phyloP scores from a whole-genome alignment of 2,113 vertebrate species.

The Ranitomeya imitator region DNA sequence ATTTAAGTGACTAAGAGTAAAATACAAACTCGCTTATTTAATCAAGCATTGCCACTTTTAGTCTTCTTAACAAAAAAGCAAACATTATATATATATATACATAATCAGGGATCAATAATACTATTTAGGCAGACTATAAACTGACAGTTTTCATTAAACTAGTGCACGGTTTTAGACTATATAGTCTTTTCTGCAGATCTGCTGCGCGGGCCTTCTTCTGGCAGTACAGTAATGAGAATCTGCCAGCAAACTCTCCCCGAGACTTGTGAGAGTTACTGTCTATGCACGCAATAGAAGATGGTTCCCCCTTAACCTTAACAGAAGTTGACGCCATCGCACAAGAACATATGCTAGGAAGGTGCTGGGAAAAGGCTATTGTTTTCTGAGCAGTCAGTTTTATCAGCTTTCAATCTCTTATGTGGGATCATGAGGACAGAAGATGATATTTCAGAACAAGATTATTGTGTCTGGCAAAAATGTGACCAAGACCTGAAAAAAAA shows the following conservation, averaged over 20 bases:
- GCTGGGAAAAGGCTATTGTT: neutral
- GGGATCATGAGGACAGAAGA: neutral
- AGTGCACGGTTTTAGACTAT: too few species aligned
- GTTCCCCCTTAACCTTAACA: neutral
- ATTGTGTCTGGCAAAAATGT: neutral
- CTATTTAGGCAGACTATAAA: constrained; percentile 28
- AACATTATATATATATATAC: too few species aligned
- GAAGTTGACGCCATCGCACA: neutral
- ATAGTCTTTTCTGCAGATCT: constrained; percentile 42
- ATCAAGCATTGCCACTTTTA: too few species aligned
- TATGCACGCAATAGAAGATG: constrained; percentile 3
- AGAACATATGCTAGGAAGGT: constrained; percentile 12
- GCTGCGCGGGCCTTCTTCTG: constrained; percentile 29
- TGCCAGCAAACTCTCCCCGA: constrained; percentile 52
- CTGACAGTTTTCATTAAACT: too few species aligned
- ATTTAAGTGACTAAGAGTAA: too few species aligned
- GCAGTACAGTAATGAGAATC: constrained; percentile 34
- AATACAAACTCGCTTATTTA: too few species aligned
- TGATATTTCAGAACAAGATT: constrained; percentile 16
- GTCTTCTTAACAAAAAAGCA: too few species aligned
- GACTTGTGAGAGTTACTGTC: constrained; percentile 46
- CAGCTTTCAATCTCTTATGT: neutral
- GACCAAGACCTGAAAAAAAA: neutral
- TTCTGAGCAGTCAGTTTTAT: neutral
- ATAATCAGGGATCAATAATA: constrained; percentile 4